Evolutionary conservation across 2,113 vertebrate species (phyloP).

Genomic region (Sphyrna mokarran): DNA sequence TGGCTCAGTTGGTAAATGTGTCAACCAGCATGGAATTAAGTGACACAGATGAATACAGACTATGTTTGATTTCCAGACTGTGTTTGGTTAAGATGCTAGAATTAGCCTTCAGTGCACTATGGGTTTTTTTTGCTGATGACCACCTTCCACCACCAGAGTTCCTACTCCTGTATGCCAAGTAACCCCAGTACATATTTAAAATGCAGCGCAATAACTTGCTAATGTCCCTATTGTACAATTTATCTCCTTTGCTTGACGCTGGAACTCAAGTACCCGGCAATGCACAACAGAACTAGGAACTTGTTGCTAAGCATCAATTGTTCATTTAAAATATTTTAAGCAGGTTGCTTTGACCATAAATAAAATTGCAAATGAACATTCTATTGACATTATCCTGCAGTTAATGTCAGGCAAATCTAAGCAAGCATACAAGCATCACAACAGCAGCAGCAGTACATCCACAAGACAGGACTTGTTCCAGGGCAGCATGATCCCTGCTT

Average conservation of each 20-base stretch:
- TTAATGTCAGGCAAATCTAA: conserved; percentile 11
- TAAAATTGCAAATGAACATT: background rate
- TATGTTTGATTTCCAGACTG: background rate
- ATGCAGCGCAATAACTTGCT: background rate
- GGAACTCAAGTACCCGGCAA: background rate
- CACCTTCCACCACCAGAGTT: too few relatives aligned
- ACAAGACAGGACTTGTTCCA: background rate
- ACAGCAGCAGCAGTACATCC: background rate
- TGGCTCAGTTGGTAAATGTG: background rate
- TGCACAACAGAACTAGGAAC: background rate
- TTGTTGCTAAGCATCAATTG: background rate
- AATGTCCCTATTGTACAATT: background rate
- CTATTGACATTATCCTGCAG: background rate
- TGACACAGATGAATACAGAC: background rate
- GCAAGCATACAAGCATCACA: background rate
- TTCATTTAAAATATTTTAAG: background rate
- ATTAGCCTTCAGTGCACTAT: background rate
- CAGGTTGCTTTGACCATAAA: background rate
- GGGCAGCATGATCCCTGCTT: background rate
- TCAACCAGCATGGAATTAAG: background rate
- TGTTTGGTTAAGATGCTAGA: background rate
- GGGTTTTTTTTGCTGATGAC: too few relatives aligned
- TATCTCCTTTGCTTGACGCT: background rate
- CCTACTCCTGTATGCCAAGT: background rate
- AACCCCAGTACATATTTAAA: background rate